Evolutionary conservation across 2,888 invertebrate species (phyloP).

Genomic region (Limnephilus auricula): DNA sequence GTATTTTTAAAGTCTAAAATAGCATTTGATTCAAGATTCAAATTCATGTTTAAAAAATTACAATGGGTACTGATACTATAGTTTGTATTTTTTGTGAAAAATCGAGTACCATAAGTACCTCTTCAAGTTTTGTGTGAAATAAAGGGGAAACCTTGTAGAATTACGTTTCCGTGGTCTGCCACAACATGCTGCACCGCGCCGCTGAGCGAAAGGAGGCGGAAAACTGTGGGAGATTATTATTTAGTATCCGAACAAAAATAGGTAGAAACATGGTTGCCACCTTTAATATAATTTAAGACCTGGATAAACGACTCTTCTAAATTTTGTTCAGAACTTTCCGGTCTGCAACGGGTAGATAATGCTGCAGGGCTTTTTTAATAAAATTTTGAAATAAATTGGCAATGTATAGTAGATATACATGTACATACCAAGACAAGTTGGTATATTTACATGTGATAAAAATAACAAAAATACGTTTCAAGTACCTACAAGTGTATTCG

Average conservation of each 20-base stretch:
- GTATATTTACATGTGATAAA: no score
- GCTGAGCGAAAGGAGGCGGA: constrained; percentile 29
- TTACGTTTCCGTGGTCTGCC: not conserved
- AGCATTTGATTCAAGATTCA: not conserved
- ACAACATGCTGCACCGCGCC: not conserved
- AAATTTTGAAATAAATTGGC: no score
- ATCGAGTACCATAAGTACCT: not conserved
- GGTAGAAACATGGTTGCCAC: not conserved
- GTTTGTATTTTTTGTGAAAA: not conserved
- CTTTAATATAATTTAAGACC: not conserved
- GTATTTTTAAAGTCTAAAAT: not conserved
- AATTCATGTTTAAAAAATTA: not conserved
- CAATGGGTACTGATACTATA: no score
- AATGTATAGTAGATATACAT: no score
- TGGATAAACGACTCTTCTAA: not conserved
- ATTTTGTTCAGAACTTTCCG: not conserved
- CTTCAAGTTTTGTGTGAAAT: constrained; percentile 7
- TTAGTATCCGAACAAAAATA: constrained; percentile 59
- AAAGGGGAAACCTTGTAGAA: constrained; percentile 2
- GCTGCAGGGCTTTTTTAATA: no score
- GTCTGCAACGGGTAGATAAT: not conserved
- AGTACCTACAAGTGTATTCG: no score
- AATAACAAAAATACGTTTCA: no score
- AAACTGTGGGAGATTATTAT: constrained; percentile 61
- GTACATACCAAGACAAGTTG: no score